Evolutionary conservation across 23 tunicate genomes (phyloP).

Genomic region (Phallusia fumigata): DNA sequence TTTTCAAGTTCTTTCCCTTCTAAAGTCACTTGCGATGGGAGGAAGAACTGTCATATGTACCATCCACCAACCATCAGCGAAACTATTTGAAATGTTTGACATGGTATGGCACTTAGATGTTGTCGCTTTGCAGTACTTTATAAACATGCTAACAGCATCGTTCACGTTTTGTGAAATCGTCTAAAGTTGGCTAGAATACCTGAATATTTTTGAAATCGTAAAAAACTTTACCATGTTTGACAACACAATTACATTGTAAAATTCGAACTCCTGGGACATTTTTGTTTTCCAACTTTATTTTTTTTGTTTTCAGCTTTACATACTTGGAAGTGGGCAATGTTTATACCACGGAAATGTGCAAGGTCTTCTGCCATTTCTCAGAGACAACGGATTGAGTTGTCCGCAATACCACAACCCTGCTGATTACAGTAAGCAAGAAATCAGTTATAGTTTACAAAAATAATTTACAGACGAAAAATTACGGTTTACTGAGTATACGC

Average conservation of each 20-base stretch:
- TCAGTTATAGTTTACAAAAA: too few relatives aligned
- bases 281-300: too few relatives aligned
- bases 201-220: too few relatives aligned
- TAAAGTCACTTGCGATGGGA: conserved; percentile 90
- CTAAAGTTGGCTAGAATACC: too few relatives aligned
- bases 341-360: conserved; percentile 90
- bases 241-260: too few relatives aligned
- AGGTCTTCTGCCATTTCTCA: conserved; percentile 88
- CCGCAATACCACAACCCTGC: conserved; percentile 99
- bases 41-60: conserved; percentile 97
- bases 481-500: too few relatives aligned
- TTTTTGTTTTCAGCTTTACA: conserved; percentile 65
- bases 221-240: too few relatives aligned
- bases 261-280: too few relatives aligned
- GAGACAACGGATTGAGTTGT: conserved; percentile 83
- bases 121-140: background rate
- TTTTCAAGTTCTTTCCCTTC: conserved; percentile 82
- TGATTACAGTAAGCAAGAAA: conserved; percentile 89
- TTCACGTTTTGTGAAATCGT: too few relatives aligned
- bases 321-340: conserved; percentile 96
- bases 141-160: background rate
- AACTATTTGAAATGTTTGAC: conserved; percentile 97
- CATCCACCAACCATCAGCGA: conserved; percentile 97
- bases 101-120: conserved; percentile 8
- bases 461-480: too few relatives aligned